Conservation (phyloP, 2,113 vertebrate species). For the Notarius quadriscutis region DNA sequence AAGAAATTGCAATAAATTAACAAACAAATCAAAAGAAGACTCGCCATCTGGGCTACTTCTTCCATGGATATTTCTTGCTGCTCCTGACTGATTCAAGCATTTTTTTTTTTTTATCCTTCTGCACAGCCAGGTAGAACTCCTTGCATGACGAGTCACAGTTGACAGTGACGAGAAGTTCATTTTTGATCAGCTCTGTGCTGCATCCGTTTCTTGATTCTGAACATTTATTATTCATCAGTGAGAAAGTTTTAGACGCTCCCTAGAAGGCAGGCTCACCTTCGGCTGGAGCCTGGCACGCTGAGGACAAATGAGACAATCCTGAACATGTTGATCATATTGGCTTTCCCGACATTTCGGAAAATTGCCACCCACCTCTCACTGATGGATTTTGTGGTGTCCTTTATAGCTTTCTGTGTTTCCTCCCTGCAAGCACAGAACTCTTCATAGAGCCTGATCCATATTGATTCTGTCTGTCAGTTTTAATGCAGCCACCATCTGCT, state of each 20-base stretch:
- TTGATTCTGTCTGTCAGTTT: neutral
- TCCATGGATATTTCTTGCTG: no score
- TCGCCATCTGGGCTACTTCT: no score
- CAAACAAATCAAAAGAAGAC: no score
- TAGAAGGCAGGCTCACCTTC: no score
- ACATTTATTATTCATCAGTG: neutral
- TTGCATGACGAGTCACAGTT: neutral
- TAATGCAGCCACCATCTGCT: neutral
- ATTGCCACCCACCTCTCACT: slow-evolving; percentile 35
- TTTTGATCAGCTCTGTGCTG: neutral
- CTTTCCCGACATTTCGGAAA: slow-evolving; percentile 33
- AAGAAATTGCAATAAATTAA: no score
- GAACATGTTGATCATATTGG: neutral
- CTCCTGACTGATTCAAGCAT: no score
- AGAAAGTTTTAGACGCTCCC: no score
- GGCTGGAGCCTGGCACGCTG: neutral
- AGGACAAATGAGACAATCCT: neutral
- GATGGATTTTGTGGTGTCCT: slow-evolving; percentile 37
- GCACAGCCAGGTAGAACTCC: no score
- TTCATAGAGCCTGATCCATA: slow-evolving; percentile 41
- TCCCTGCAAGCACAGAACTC: slow-evolving; percentile 15
- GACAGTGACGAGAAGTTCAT: neutral
- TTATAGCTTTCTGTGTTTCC: slow-evolving; percentile 5
- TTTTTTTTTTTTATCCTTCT: neutral
- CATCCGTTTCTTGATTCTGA: neutral